These are phyloP conservation scores for Tiphia femorata DNA, from an alignment of 2,888 invertebrate species.

Conservation along the genomic window DNA sequence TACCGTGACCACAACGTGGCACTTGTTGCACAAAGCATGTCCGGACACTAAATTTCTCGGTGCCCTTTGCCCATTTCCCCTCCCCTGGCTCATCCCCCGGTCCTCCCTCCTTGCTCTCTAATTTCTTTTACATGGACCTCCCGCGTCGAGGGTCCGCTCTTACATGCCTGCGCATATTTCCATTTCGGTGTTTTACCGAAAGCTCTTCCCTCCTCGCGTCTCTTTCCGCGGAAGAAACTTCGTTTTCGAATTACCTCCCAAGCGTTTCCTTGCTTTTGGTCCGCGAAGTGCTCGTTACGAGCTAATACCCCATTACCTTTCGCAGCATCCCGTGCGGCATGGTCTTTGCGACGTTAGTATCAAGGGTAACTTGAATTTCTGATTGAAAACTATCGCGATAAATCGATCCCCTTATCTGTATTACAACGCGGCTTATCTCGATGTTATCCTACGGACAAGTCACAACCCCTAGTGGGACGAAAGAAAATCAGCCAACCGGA, in stretches of 20 bases:
- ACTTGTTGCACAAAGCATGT: constrained; percentile 51
- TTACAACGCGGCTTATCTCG: no score
- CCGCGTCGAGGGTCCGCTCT: constrained; percentile 43
- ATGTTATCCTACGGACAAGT: no score
- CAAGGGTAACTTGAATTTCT: no score
- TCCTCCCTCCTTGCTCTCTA: constrained; percentile 29
- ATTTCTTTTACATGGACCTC: constrained; percentile 48
- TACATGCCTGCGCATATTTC: constrained; percentile 29
- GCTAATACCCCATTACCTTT: no score
- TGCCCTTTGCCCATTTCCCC: constrained; percentile 18
- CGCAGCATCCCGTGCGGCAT: background rate
- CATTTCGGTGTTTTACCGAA: constrained; percentile 33
- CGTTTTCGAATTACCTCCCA: no score
- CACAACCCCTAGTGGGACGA: no score
- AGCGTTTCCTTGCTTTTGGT: no score
- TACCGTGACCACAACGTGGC: constrained; percentile 25
- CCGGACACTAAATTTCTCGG: constrained; percentile 38
- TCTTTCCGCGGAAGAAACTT: constrained; percentile 13
- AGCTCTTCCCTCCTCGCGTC: constrained; percentile 24
- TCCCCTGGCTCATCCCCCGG: constrained; percentile 5
- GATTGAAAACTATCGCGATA: no score
- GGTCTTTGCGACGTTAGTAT: no score
- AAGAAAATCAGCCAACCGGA: no score
- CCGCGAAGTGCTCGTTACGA: no score
- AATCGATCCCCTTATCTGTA: no score